Base-by-base conservation (phyloP, 2,113 vertebrate genomes). In the Chelonoidis abingdonii region DNA sequence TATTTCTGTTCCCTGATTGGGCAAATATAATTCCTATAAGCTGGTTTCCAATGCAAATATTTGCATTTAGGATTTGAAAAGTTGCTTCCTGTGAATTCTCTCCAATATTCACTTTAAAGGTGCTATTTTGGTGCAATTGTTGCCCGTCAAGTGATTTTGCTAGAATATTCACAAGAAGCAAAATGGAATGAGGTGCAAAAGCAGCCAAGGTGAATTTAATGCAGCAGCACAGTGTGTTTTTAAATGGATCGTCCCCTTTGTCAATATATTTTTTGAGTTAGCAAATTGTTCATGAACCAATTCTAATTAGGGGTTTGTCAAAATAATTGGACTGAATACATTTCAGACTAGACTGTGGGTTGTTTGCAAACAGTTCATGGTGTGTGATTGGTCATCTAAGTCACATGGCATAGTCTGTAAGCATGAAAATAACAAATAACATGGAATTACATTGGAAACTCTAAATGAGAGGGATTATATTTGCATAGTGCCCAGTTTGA, bases 401-500 rank as follows among this genome's bases (percentile, higher is more conserved):
- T 89, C 75, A 88, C 88, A 79, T 16, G 82, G 31, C 21, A 5
- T 59, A 88, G 65, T 95, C 92, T 95, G 83, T 41, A 87, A 88
- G 80, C 16, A 9, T 50, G 83, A 91, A 44, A 88, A 91, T 5
- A 79, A 90, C 88, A 85, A 89, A 91, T 81, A 87, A 95, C 96
- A 95, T 95, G 91, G 96, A 96, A 89, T 76, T 84, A 91, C 84
- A 62, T 79, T 85, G 93, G 86, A 81, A 83, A 84, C 91, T 89
- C 85, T 4, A 2, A 41, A 10, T 0, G 86, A 52, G 47, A 41
- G 10, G 92, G 96, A 95, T 95, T 97, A 95, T 95, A 59, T 97
- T 97, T 96, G 96, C 95, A 96, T 95, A 95, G 88, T 38, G 94
- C 95, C 84, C 93, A 97, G 89, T 89, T 95, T 59, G 80, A 59